A percentile compares a stretch with the other conserved stretches of the same genome.
These are phyloP conservation scores for Dicyrtoma fusca DNA, from an alignment of 2,888 invertebrate species.

Conservation along the genomic window DNA sequence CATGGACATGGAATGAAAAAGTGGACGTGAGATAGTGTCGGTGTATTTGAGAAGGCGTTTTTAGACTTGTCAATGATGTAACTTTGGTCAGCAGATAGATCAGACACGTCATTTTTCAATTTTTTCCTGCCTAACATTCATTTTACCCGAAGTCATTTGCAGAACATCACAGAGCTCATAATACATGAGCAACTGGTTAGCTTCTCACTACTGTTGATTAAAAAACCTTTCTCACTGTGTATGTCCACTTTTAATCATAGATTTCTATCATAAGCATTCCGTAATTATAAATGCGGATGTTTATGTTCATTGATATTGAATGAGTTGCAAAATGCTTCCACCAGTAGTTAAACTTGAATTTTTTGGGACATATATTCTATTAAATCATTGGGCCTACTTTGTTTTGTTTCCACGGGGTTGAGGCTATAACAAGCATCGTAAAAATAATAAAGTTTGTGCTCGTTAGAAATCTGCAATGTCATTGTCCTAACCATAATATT, in stretches of 20 bases:
- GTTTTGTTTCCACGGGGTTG: too few species aligned
- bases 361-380: too few species aligned
- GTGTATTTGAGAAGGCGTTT: constrained; percentile 48
- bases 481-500: too few species aligned
- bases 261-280: too few species aligned
- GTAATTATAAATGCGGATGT: too few species aligned
- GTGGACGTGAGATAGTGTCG: constrained; percentile 46
- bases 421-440: too few species aligned
- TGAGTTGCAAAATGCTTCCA: too few species aligned
- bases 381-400: too few species aligned
- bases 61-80: constrained; percentile 49
- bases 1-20: constrained; percentile 42
- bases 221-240: constrained; percentile 7
- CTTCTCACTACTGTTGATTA: constrained; percentile 2
- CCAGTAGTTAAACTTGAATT: too few species aligned
- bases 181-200: constrained; percentile 25
- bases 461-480: too few species aligned
- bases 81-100: constrained; percentile 45
- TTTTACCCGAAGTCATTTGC: constrained; percentile 19
- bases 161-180: neutral
- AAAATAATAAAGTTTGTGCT: too few species aligned
- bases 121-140: constrained; percentile 29
- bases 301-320: too few species aligned
- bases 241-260: constrained; percentile 1
- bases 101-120: constrained; percentile 48